These are phyloP conservation scores for Drosophila athabasca DNA, from an alignment of 1,140 invertebrate species.

Conservation along the genomic window DNA sequence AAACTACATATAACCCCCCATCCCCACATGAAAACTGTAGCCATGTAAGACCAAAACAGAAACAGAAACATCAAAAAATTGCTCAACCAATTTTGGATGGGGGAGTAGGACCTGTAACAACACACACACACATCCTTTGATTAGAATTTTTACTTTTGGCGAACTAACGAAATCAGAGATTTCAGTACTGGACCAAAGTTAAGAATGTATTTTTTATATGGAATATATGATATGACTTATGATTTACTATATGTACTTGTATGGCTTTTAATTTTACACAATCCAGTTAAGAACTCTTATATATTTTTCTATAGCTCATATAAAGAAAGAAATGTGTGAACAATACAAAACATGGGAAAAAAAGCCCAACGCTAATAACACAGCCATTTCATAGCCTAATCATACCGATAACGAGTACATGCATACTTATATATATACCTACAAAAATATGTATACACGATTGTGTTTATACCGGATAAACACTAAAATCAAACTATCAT, in stretches of 20 bases:
- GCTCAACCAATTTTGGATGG: slow-evolving; percentile 9
- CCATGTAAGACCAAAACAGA: slow-evolving; percentile 32
- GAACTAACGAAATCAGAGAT: slow-evolving; percentile 78
- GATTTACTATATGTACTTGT: slow-evolving; percentile 16
- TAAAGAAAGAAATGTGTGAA: slow-evolving; percentile 39
- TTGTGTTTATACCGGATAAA: not conserved
- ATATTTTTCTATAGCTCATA: slow-evolving; percentile 60
- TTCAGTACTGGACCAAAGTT: slow-evolving; percentile 79
- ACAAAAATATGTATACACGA: slow-evolving; percentile 19
- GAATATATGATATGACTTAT: slow-evolving; percentile 5
- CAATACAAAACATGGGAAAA: not conserved
- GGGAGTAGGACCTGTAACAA: too few relatives aligned
- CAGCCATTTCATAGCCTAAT: slow-evolving; percentile 40
- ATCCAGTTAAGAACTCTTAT: slow-evolving; percentile 19
- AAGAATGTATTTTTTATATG: slow-evolving; percentile 69
- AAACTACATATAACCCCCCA: slow-evolving; percentile 2
- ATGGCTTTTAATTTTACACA: slow-evolving; percentile 71
- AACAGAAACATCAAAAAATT: slow-evolving; percentile 10
- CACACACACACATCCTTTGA: slow-evolving; percentile 13
- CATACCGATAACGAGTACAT: slow-evolving; percentile 7
- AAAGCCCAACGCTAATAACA: slow-evolving; percentile 49
- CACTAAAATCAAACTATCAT: slow-evolving; percentile 20
- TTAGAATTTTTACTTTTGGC: slow-evolving; percentile 42
- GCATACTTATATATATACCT: slow-evolving; percentile 24
- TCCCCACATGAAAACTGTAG: slow-evolving; percentile 29